phyloP scores from a whole-genome alignment of 1,140 invertebrate genomes.

The Aphelinus certus region DNA sequence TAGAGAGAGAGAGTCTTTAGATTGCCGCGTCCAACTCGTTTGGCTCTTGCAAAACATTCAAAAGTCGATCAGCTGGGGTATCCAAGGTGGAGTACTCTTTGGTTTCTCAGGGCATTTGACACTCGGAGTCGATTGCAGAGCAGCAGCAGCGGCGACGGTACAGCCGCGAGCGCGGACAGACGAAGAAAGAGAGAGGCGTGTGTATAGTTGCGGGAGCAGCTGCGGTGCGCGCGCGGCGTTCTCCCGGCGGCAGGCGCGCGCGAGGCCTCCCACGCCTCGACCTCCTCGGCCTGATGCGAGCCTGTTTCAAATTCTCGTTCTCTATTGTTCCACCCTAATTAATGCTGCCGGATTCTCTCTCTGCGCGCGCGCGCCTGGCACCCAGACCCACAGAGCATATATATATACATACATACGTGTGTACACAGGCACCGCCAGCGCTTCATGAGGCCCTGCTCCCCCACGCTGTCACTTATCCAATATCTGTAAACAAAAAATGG shows the following conservation, averaged over 20 bases:
- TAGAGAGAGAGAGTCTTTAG: too few relatives aligned
- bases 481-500: slow-evolving; percentile 65
- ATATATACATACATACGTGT: background rate
- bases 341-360: slow-evolving; percentile 45
- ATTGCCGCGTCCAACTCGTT: too few relatives aligned
- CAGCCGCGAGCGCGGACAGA: background rate
- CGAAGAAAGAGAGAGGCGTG: background rate
- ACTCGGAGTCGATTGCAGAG: too few relatives aligned
- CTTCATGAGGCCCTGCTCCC: slow-evolving; percentile 55
- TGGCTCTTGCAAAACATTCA: too few relatives aligned
- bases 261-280: slow-evolving; percentile 59
- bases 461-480: slow-evolving; percentile 63
- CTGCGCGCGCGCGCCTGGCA: background rate
- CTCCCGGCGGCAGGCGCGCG: background rate
- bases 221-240: background rate
- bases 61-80: too few relatives aligned
- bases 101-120: too few relatives aligned
- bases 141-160: background rate
- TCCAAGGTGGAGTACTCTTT: too few relatives aligned
- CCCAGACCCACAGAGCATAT: background rate
- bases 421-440: slow-evolving; percentile 34
- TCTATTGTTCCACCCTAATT: slow-evolving; percentile 66
- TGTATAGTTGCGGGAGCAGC: background rate
- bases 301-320: slow-evolving; percentile 63
- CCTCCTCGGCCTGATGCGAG: slow-evolving; percentile 55